phyloP scores from a whole-genome alignment of 2,888 invertebrate genomes.

The Thalpophila matura region DNA sequence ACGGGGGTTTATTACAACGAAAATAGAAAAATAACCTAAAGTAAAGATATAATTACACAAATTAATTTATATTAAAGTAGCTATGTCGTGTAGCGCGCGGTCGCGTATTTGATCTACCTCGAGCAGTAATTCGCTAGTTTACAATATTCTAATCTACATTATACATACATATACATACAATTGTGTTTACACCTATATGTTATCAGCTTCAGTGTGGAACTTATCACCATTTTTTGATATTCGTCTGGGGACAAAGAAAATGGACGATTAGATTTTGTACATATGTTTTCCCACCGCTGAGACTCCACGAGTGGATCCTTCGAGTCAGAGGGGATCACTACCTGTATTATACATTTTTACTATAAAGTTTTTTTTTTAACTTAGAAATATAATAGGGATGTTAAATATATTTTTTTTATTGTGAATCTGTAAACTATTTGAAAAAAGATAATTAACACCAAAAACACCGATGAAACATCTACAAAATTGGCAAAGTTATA shows the following conservation, averaged over 20 bases:
- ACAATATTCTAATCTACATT: constrained; percentile 75
- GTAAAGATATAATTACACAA: constrained; percentile 5
- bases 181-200: constrained; percentile 71
- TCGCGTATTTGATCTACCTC: constrained; percentile 63
- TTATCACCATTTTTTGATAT: constrained; percentile 71
- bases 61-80: neutral
- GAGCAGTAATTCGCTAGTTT: constrained; percentile 71
- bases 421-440: no score
- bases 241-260: constrained; percentile 38
- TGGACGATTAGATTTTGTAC: constrained; percentile 5
- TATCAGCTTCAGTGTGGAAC: constrained; percentile 72
- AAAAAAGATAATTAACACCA: no score
- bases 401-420: no score
- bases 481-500: no score
- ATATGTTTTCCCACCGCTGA: no score
- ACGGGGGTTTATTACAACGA: constrained; percentile 5
- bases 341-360: no score
- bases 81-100: constrained; percentile 18
- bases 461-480: no score
- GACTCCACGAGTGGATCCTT: no score
- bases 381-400: no score
- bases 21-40: neutral
- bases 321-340: no score
- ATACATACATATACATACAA: constrained; percentile 83
- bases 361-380: no score